phyloP scores from a whole-genome alignment of 2,888 invertebrate genomes.

The Tanytarsus gracilentus region DNA sequence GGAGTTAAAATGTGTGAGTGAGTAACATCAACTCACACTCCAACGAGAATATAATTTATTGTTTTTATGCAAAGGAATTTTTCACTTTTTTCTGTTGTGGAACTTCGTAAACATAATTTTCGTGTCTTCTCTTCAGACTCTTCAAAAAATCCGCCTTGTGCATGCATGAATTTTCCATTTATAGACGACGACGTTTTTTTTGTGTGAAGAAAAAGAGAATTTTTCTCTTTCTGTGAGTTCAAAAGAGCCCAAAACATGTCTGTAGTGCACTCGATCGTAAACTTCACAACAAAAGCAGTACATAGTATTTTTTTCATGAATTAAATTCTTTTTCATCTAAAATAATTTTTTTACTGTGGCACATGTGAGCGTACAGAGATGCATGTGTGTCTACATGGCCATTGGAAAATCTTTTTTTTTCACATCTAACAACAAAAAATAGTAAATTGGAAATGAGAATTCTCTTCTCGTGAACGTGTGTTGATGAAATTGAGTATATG shows the following conservation, averaged over 20 bases:
- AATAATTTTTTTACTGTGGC: not conserved
- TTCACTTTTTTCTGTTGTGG: not conserved
- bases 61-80: constrained; percentile 8
- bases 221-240: not conserved
- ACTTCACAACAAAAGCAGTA: not conserved
- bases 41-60: constrained; percentile 6
- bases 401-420: too few species aligned
- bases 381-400: too few species aligned
- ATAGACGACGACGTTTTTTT: too few species aligned
- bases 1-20: too few species aligned
- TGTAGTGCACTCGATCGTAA: constrained; percentile 1
- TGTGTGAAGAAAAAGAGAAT: too few species aligned
- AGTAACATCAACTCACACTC: too few species aligned
- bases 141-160: not conserved
- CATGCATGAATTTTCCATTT: constrained; percentile 1
- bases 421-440: too few species aligned
- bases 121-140: not conserved
- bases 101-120: constrained; percentile 5
- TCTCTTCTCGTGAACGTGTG: not conserved
- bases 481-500: not conserved
- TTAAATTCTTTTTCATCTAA: not conserved
- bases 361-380: too few species aligned
- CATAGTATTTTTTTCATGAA: not conserved
- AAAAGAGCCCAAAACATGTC: constrained; percentile 8
- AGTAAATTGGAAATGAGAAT: constrained; percentile 9